phyloP scores from a whole-genome alignment of 1,140 invertebrate species.

The Polypedilum vanderplanki region DNA sequence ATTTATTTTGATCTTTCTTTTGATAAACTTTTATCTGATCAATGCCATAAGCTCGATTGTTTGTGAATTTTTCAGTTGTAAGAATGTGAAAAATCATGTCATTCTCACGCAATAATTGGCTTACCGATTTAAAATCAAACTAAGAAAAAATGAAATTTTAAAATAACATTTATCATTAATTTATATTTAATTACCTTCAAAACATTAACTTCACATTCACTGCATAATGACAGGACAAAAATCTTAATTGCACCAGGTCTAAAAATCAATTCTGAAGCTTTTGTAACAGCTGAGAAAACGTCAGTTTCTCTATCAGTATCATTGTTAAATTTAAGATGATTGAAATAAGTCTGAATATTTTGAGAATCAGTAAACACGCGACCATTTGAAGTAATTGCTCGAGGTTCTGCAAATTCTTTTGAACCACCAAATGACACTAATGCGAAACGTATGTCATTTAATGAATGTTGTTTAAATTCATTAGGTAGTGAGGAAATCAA shows the following conservation, averaged over 20 bases:
- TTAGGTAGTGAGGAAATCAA: constrained; percentile 58
- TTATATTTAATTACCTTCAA: constrained; percentile 51
- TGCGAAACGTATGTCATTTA: constrained; percentile 52
- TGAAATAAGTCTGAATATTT: constrained; percentile 53
- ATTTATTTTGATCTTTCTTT: constrained; percentile 60
- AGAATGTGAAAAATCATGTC: constrained; percentile 75
- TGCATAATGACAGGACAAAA: constrained; percentile 74
- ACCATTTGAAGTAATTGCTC: constrained; percentile 59
- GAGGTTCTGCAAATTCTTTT: constrained; percentile 60
- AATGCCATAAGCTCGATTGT: constrained; percentile 67
- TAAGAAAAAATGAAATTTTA: constrained; percentile 43
- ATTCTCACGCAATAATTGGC: constrained; percentile 68
- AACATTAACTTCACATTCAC: constrained; percentile 57
- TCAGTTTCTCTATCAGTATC: constrained; percentile 48
- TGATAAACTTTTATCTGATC: constrained; percentile 68
- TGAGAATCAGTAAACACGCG: constrained; percentile 56
- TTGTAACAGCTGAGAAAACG: constrained; percentile 66
- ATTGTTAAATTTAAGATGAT: constrained; percentile 52
- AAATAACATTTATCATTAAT: neutral
- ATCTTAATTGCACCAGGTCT: constrained; percentile 78
- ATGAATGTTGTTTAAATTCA: constrained; percentile 47
- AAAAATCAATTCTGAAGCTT: constrained; percentile 67
- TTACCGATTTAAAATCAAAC: constrained; percentile 69
- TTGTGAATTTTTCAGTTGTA: constrained; percentile 68
- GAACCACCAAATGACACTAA: constrained; percentile 73